Evolutionary conservation across 2,888 invertebrate species (phyloP).

Genomic region (Fabriciana adippe): DNA sequence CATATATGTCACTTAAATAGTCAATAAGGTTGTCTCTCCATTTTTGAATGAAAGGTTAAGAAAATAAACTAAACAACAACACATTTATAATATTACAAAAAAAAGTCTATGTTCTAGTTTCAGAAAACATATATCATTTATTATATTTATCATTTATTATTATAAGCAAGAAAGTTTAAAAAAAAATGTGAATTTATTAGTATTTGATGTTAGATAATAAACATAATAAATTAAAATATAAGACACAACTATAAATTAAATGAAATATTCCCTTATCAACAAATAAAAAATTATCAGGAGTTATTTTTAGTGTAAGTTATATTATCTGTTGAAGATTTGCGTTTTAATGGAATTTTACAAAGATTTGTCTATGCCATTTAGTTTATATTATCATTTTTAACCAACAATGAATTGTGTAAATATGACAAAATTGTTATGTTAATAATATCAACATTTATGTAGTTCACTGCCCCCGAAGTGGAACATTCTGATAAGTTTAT

Average conservation of each 20-base stretch:
- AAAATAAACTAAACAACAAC: no score
- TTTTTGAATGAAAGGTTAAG: no score
- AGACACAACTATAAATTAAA: background rate
- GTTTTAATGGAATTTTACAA: background rate
- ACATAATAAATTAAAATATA: no score
- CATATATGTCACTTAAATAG: no score
- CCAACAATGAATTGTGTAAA: background rate
- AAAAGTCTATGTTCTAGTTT: no score
- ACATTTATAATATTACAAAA: no score
- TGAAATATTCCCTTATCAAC: conserved; percentile 28
- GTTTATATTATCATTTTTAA: background rate
- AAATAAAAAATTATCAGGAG: conserved; percentile 52
- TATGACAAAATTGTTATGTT: conserved; percentile 6
- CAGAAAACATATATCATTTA: no score
- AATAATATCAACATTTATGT: conserved; percentile 22
- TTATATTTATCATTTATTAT: no score
- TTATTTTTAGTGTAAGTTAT: conserved; percentile 11
- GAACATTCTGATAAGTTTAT: conserved; percentile 24
- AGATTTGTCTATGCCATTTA: background rate
- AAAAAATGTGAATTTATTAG: no score
- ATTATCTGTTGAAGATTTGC: conserved; percentile 14
- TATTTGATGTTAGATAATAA: no score
- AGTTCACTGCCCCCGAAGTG: conserved; percentile 33
- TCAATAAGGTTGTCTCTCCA: no score
- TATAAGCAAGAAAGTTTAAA: no score